Percentiles rank a stretch among this genome's conserved stretches.
phyloP scores from a whole-genome alignment of 2,888 invertebrate genomes.

The Andrena praecox region DNA sequence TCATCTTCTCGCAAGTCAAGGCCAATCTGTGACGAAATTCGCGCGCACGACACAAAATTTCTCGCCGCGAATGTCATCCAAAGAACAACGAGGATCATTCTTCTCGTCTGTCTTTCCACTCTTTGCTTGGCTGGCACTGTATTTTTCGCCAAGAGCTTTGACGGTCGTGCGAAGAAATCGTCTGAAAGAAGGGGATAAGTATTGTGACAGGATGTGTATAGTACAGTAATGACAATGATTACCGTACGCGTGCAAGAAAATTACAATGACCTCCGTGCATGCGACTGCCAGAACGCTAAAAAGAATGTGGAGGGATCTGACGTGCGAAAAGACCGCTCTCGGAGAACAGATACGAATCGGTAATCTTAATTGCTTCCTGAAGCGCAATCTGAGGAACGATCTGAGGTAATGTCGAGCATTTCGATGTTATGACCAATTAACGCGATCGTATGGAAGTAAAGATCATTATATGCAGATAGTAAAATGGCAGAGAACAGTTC shows the following conservation, averaged over 20 bases:
- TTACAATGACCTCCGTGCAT: constrained; percentile 70
- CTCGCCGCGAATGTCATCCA: background rate
- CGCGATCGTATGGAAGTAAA: background rate
- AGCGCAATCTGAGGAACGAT: constrained; percentile 31
- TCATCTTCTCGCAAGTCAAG: constrained; percentile 62
- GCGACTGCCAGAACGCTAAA: constrained; percentile 24
- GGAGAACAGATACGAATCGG: constrained; percentile 27
- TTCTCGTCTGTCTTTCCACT: constrained; percentile 35
- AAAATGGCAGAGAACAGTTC: background rate
- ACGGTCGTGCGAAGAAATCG: background rate
- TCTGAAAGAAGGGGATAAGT: constrained; percentile 62
- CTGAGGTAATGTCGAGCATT: constrained; percentile 21
- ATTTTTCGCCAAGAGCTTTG: constrained; percentile 9
- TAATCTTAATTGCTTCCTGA: constrained; percentile 65
- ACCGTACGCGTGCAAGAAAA: constrained; percentile 63
- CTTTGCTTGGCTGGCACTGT: constrained; percentile 20
- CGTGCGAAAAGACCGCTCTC: constrained; percentile 14
- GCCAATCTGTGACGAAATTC: constrained; percentile 73
- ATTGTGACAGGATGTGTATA: constrained; percentile 55
- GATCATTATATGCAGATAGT: constrained; percentile 13
- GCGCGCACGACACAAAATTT: constrained; percentile 59
- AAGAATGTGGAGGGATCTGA: constrained; percentile 27
- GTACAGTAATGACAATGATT: constrained; percentile 61
- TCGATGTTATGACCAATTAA: constrained; percentile 12
- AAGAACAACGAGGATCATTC: background rate